These are phyloP conservation scores for Strix aluco DNA, from an alignment of 2,113 vertebrate species.

Conservation along the genomic window DNA sequence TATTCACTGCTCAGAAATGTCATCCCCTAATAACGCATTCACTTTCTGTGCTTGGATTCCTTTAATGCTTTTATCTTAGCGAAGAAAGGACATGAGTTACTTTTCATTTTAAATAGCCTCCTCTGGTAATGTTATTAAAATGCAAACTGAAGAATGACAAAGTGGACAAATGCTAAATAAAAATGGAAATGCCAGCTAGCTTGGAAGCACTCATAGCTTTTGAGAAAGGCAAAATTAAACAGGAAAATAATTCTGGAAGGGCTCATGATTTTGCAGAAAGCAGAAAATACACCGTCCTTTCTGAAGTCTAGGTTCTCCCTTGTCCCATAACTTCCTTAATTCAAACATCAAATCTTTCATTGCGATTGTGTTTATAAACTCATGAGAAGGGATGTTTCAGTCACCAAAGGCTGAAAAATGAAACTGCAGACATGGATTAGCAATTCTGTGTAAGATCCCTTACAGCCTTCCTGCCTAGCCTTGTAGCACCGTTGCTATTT, in stretches of 20 bases:
- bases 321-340: neutral
- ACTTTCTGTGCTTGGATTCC: neutral
- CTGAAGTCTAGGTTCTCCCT: neutral
- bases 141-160: neutral
- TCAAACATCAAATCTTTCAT: neutral
- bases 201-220: neutral
- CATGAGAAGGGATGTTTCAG: neutral
- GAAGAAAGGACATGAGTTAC: neutral
- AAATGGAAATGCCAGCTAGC: neutral
- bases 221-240: neutral
- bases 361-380: neutral
- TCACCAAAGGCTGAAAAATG: neutral
- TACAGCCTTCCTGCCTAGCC: neutral
- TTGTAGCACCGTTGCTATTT: neutral
- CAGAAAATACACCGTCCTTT: neutral
- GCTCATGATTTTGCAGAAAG: neutral
- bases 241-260: neutral
- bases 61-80: neutral
- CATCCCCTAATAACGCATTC: neutral
- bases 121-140: conserved; percentile 30
- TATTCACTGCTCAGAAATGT: conserved; percentile 14
- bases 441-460: neutral
- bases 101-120: conserved; percentile 1
- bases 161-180: neutral
- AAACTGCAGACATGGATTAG: neutral